Percentiles rank a stretch among this genome's conserved stretches.
Conservation (phyloP, 2,888 invertebrate genomes). For the Agonopterix arenella region DNA sequence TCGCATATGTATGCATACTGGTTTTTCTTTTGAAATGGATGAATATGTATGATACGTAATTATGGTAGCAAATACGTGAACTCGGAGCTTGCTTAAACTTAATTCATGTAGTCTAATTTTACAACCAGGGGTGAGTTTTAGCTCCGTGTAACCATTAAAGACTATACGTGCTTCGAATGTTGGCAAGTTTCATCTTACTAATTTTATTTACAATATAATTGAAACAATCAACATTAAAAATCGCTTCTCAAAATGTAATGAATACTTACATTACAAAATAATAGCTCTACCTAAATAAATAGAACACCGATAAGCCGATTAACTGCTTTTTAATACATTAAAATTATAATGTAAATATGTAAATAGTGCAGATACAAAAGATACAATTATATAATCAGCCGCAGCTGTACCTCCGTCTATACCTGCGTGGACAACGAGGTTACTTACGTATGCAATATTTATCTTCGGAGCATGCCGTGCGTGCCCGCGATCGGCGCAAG, state of each 20-base stretch:
- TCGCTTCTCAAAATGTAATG: not conserved
- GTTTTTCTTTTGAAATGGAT: no score
- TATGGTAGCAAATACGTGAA: no score
- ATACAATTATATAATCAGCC: slow-evolving; percentile 39
- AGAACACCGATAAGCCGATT: slow-evolving; percentile 7
- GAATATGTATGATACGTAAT: no score
- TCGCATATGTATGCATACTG: no score
- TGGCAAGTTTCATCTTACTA: not conserved
- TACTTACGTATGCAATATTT: slow-evolving; percentile 44
- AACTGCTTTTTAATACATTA: slow-evolving; percentile 27
- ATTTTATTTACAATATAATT: not conserved
- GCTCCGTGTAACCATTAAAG: slow-evolving; percentile 2
- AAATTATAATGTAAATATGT: slow-evolving; percentile 28
- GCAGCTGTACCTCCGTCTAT: slow-evolving; percentile 32
- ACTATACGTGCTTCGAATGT: slow-evolving; percentile 2
- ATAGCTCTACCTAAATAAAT: no score
- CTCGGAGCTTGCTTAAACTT: no score
- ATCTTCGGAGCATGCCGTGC: slow-evolving; percentile 25
- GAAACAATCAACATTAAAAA: no score
- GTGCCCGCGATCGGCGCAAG: slow-evolving; percentile 14
- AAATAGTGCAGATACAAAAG: slow-evolving; percentile 17
- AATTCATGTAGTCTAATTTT: no score
- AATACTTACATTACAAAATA: not conserved
- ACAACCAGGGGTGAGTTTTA: no score
- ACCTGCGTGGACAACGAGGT: slow-evolving; percentile 15